Conservation (phyloP, 2,888 invertebrate species). For the Sinhomidia bicolor region DNA sequence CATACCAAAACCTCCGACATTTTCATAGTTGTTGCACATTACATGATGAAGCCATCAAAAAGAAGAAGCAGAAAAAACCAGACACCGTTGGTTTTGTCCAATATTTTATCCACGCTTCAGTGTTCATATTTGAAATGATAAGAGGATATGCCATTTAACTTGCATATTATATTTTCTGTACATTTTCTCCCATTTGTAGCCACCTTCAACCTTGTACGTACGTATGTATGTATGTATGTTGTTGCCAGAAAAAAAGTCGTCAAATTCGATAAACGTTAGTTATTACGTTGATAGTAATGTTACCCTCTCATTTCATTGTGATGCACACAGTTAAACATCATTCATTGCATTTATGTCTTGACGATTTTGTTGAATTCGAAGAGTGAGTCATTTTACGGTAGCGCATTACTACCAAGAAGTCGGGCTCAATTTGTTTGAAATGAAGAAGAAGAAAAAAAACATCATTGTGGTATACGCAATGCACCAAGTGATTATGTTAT, state of each 20-base stretch:
- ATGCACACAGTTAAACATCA: not conserved
- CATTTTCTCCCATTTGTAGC: not conserved
- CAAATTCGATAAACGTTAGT: not conserved
- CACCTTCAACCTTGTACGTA: not conserved
- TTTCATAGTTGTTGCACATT: too few species aligned
- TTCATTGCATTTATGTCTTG: not conserved
- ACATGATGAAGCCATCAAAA: conserved; percentile 42
- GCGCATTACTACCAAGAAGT: not conserved
- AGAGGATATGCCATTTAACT: not conserved
- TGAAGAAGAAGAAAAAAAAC: not conserved
- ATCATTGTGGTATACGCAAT: not conserved
- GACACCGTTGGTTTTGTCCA: conserved; percentile 52
- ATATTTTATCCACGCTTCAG: conserved; percentile 53
- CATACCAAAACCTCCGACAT: not conserved
- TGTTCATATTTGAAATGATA: conserved; percentile 46
- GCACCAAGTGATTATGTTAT: not conserved
- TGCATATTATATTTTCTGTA: not conserved
- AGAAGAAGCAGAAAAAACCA: conserved; percentile 21
- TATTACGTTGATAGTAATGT: not conserved
- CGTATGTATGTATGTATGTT: not conserved
- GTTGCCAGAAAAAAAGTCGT: not conserved
- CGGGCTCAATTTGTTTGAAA: not conserved
- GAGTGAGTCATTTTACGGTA: not conserved
- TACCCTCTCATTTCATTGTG: not conserved
- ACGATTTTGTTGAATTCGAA: too few species aligned